Evolutionary conservation across 2,888 invertebrate genomes (phyloP), one percentile per base, ranked within the genome.

Genomic region (Abrostola triplasia): DNA sequence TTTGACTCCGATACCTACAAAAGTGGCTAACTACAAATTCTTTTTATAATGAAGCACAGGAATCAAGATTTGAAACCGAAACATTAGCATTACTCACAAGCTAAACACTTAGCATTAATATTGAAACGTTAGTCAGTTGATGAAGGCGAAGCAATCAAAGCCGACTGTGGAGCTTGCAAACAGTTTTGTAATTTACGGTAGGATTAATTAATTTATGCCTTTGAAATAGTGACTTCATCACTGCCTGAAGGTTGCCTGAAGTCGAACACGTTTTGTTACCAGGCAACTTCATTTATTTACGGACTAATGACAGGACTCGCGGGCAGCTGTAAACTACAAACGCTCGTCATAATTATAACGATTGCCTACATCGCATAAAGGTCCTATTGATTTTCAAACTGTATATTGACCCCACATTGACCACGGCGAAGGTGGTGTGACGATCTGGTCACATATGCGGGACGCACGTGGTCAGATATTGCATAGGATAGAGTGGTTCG

Each of bases 181-280:
- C 9, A 59, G 24, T 55, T 49, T 48, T 37, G 40, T 42, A 57
- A 60, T 60, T 57, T 53, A 64, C 24, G 37, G 24, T n/a, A 36
- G 10, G 35, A 51, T 1, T 61, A 55, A 58, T 58, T 61, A 49
- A 56, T 60, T 57, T 53, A 36, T 53, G 38, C 36, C 57, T 52
- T 52, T 58, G 36, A 56, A 58, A 67, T 35, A 62, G 55, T 24
- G 49, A 36, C 49, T 59, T 59, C 40, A 53, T 58, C 50, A 42
- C 58, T 36, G 38, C n/a, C 48, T 55, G 40, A 62, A 59, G 44
- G 54, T 24, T 50, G 59, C 6, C 37, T 51, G 8, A 52, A 59
- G 40, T 50, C n/a, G 5, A 52, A 63, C 41, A 40, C 24, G 36
- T 41, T 49, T 24, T 44, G 54, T 69, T 76, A 48, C 36, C 42